Percentiles rank a stretch among this genome's conserved stretches.
Conservation (phyloP, 2,888 invertebrate species). For the Drosophila affinis region DNA sequence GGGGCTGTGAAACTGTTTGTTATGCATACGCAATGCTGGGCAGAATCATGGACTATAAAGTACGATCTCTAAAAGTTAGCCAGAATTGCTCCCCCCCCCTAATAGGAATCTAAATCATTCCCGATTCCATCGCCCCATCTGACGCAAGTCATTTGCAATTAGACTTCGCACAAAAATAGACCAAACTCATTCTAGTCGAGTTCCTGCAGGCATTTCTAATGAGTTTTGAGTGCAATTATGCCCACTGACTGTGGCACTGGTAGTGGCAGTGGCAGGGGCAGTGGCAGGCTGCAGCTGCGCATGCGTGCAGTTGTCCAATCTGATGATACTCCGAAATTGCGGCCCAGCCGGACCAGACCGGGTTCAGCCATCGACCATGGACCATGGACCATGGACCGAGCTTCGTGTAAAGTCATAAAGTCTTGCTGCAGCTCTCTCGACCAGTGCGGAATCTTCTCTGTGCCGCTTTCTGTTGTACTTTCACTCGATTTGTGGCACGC, state of each 20-base stretch:
- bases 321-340: conserved; percentile 63
- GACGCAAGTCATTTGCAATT: conserved; percentile 58
- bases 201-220: conserved; percentile 56
- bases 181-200: conserved; percentile 45
- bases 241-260: conserved; percentile 17
- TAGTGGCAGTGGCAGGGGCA: conserved; percentile 1
- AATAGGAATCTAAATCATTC: conserved; percentile 2
- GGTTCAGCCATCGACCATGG: no score
- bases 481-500: conserved; percentile 64
- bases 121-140: conserved; percentile 24
- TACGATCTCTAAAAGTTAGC: not conserved
- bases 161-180: conserved; percentile 30
- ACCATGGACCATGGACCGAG: no score
- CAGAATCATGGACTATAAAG: not conserved
- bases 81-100: not conserved
- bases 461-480: conserved; percentile 65
- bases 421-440: conserved; percentile 17
- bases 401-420: conserved; percentile 17
- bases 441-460: conserved; percentile 42
- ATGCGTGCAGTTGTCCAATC: conserved; percentile 73
- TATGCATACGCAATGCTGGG: no score
- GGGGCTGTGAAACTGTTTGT: not conserved
- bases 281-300: conserved; percentile 41
- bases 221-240: conserved; percentile 57
- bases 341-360: conserved; percentile 24